Evolutionary conservation across 2,113 vertebrate species (phyloP).

Genomic region (Mixornis gularis): DNA sequence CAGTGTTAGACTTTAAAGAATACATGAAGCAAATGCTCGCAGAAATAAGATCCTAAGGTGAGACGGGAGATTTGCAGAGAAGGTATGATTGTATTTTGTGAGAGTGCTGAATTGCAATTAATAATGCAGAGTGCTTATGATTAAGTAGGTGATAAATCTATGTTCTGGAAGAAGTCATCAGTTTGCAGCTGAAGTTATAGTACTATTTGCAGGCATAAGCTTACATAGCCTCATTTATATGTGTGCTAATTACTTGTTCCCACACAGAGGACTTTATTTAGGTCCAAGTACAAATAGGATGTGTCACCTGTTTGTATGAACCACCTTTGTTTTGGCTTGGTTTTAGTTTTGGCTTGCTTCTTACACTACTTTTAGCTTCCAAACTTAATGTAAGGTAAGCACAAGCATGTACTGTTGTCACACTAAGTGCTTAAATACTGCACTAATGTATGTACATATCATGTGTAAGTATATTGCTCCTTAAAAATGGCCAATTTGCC

Average conservation of each 20-base stretch:
- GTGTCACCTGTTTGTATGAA: not conserved
- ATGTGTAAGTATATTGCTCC: not conserved
- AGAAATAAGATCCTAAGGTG: not conserved
- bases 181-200: not conserved
- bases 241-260: not conserved
- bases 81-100: not conserved
- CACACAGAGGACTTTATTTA: not conserved
- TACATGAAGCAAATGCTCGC: not conserved
- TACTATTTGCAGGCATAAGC: not conserved
- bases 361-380: not conserved
- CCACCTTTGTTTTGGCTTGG: not conserved
- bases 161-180: not conserved
- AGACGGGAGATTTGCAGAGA: not conserved
- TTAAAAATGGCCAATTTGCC: not conserved
- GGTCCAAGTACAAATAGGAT: not conserved
- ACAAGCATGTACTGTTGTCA: not conserved
- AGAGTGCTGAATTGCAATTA: not conserved
- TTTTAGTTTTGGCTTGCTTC: not conserved
- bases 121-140: not conserved
- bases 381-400: not conserved
- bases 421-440: not conserved
- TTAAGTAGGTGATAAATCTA: not conserved
- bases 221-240: not conserved
- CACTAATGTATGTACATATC: not conserved
- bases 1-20: not conserved